These are phyloP conservation scores for Rhingia rostrata DNA, from an alignment of 2,888 invertebrate species.

Conservation along the genomic window DNA sequence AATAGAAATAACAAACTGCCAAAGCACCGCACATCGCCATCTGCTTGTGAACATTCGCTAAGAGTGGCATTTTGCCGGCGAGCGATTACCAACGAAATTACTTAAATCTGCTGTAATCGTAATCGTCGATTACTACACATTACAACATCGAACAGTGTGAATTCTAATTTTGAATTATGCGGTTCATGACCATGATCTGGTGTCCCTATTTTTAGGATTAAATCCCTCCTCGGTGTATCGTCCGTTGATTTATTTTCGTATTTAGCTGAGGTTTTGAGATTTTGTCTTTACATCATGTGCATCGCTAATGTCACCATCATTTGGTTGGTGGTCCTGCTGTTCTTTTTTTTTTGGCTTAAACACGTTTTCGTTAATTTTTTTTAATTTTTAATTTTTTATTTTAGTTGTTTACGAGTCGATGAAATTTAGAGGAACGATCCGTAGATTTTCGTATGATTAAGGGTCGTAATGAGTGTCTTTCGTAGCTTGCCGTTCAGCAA, in stretches of 20 bases:
- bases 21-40: neutral
- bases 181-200: constrained; percentile 70
- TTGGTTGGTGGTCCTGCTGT: constrained; percentile 3
- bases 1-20: no score
- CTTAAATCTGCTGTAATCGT: constrained; percentile 44
- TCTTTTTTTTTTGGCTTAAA: neutral
- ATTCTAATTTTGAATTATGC: constrained; percentile 70
- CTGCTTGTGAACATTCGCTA: neutral
- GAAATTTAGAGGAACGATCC: no score
- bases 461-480: no score
- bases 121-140: constrained; percentile 70
- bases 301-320: constrained; percentile 47
- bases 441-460: no score
- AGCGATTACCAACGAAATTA: constrained; percentile 26
- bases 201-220: constrained; percentile 64
- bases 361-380: constrained; percentile 4
- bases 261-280: constrained; percentile 24
- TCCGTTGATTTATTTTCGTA: constrained; percentile 38
- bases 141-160: constrained; percentile 54
- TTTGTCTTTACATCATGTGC: constrained; percentile 41
- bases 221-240: constrained; percentile 33
- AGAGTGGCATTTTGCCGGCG: constrained; percentile 43
- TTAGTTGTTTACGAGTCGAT: no score
- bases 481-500: no score
- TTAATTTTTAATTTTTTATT: neutral